Percentiles rank a stretch among this genome's conserved stretches.
Conservation (phyloP, 2,888 invertebrate species). For the Ashinkailepas kermadecensis region DNA sequence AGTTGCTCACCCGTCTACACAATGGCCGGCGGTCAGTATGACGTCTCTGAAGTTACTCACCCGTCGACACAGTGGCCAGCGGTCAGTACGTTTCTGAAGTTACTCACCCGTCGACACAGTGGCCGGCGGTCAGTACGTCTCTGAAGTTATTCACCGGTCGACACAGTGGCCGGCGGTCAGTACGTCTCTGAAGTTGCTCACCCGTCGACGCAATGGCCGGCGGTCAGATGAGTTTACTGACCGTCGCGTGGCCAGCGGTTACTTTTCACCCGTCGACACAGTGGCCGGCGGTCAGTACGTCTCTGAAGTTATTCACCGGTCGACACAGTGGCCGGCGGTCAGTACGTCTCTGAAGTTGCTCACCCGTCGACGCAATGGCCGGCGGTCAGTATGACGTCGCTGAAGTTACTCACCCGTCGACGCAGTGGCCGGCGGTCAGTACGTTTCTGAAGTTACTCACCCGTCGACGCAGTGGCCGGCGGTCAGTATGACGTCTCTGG, state of each 20-base stretch:
- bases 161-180: constrained; percentile 53
- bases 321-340: constrained; percentile 55
- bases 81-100: too few relatives aligned
- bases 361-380: too few relatives aligned
- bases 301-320: constrained; percentile 46
- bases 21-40: constrained; percentile 57
- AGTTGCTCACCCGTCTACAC: constrained; percentile 42
- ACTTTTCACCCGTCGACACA: background rate
- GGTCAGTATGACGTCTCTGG: constrained; percentile 65
- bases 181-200: constrained; percentile 33
- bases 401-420: too few relatives aligned
- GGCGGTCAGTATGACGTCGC: too few relatives aligned
- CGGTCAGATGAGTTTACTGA: too few relatives aligned
- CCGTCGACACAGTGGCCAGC: constrained; percentile 38
- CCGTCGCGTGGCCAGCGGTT: constrained; percentile 38
- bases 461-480: constrained; percentile 61
- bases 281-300: too few relatives aligned
- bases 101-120: constrained; percentile 46
- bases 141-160: constrained; percentile 49
- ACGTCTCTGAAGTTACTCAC: too few relatives aligned
- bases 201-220: too few relatives aligned
- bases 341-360: constrained; percentile 34
- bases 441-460: background rate
- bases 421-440: too few relatives aligned
- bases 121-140: constrained; percentile 53